Conservation (phyloP, 2,888 invertebrate genomes). For the Alloplasta piceator region DNA sequence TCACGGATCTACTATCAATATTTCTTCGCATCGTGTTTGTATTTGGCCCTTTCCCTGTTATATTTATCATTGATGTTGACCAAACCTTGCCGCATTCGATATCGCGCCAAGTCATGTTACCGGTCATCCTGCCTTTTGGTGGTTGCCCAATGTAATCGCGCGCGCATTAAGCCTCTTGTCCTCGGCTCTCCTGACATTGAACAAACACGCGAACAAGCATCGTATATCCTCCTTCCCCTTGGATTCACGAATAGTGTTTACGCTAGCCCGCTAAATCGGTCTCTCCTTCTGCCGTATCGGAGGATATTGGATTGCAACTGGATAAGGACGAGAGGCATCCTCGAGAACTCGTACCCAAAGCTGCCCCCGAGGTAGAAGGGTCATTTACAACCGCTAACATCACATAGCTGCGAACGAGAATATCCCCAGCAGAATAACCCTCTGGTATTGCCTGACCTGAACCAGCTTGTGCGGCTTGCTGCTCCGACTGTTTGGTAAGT, state of each 20-base stretch:
- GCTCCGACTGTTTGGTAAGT: constrained; percentile 22
- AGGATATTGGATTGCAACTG: constrained; percentile 41
- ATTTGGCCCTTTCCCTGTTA: neutral
- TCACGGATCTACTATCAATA: constrained; percentile 2
- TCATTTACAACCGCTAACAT: constrained; percentile 54
- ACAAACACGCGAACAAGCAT: constrained; percentile 4
- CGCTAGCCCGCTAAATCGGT: constrained; percentile 52
- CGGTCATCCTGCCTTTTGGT: neutral
- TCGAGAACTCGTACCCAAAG: constrained; percentile 18
- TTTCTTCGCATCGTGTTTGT: constrained; percentile 7
- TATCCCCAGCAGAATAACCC: constrained; percentile 6
- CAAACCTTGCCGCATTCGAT: constrained; percentile 21
- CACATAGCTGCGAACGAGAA: constrained; percentile 29
- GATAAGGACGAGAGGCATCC: constrained; percentile 41
- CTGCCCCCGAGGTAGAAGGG: constrained; percentile 44
- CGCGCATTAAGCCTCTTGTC: neutral
- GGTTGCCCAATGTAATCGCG: neutral
- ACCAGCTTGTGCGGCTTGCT: constrained; percentile 4
- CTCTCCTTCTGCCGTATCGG: constrained; percentile 20
- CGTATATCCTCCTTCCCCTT: constrained; percentile 25
- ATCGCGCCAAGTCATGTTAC: constrained; percentile 20
- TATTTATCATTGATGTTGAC: constrained; percentile 20
- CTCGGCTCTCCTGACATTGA: constrained; percentile 5
- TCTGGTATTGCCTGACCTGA: constrained; percentile 38
- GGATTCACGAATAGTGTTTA: constrained; percentile 48